Base-by-base conservation (phyloP, 1,140 invertebrate species). In the Notospermus geniculatus region DNA sequence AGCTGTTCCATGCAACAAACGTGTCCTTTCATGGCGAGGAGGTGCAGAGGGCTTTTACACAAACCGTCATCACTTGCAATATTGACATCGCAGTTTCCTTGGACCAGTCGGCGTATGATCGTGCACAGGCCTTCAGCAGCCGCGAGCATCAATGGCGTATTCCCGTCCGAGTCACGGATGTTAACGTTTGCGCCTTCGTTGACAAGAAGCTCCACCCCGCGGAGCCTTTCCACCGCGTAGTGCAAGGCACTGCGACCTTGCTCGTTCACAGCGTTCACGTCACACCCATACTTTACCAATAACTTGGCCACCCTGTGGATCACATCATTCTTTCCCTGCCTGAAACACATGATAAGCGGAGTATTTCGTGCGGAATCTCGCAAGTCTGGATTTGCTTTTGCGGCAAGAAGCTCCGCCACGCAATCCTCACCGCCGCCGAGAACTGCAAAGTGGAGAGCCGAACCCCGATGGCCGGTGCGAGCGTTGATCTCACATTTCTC, bases 1-100 rank as follows among this genome's bases (percentile, higher is more conserved):
- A 78, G 59, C 36, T 72, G 68, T 13, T 66, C 57, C 9, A 78
- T 69, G 57, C 69, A 70, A 2, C 69, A 68, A 0, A 54, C 54
- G 57, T 79, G 77, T 41, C 74, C 74, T 67, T 79, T 79, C 54
- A 71, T 70, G 1, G 77, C 68, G 19, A 79, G 45, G 36, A 72
- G 70, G 57, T 79, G 77, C 0, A 79, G 45, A 1, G 75, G 67
- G 0, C 70, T 73, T 62, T 72, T 70, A 17, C 64, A 52, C 4
- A 54, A 65, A 7, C 13, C 45, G 1, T 57, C 54, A 13, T 46
- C 41, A 52, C 70, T 73, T 15, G 64, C 57, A 19, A 76, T 56
- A 59, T 77, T 76, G 2, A 72, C 70, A 63, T 74, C 61, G 53
- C 71, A 71, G 19, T 68, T 66, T 9, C 70, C 70, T 41, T 60